Conservation (phyloP, 2,888 invertebrate species). For the Microdon myrmicae region DNA sequence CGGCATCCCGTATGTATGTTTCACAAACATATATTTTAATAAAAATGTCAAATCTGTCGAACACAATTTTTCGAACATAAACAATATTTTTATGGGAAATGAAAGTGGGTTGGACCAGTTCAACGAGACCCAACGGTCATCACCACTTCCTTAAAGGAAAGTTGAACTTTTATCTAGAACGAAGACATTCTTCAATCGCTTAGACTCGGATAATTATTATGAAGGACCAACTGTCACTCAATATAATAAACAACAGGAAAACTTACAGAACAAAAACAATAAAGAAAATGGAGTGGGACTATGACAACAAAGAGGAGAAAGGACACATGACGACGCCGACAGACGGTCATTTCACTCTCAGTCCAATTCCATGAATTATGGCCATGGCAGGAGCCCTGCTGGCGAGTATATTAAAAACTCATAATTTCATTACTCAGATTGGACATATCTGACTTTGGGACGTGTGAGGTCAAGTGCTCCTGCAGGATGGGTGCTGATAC, state of each 20-base stretch:
- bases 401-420: slow-evolving; percentile 36
- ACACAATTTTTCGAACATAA: slow-evolving; percentile 42
- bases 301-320: too few species aligned
- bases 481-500: neutral
- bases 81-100: slow-evolving; percentile 39
- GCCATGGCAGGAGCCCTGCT: slow-evolving; percentile 18
- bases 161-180: too few species aligned
- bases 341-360: slow-evolving; percentile 27
- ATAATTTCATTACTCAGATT: slow-evolving; percentile 40
- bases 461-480: neutral
- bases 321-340: too few species aligned
- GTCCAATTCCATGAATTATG: slow-evolving; percentile 43
- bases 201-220: slow-evolving; percentile 13
- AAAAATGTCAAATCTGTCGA: slow-evolving; percentile 49
- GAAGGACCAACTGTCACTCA: slow-evolving; percentile 39
- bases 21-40: slow-evolving; percentile 48
- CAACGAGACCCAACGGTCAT: too few species aligned
- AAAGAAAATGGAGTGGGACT: too few species aligned
- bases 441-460: slow-evolving; percentile 27
- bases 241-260: slow-evolving; percentile 27
- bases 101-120: too few species aligned
- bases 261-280: too few species aligned
- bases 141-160: too few species aligned
- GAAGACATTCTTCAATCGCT: slow-evolving; percentile 14
- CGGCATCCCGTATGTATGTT: too few species aligned